phyloP scores from a whole-genome alignment of 2,797 vertebrate genomes.

The Clarias platycephalus region DNA sequence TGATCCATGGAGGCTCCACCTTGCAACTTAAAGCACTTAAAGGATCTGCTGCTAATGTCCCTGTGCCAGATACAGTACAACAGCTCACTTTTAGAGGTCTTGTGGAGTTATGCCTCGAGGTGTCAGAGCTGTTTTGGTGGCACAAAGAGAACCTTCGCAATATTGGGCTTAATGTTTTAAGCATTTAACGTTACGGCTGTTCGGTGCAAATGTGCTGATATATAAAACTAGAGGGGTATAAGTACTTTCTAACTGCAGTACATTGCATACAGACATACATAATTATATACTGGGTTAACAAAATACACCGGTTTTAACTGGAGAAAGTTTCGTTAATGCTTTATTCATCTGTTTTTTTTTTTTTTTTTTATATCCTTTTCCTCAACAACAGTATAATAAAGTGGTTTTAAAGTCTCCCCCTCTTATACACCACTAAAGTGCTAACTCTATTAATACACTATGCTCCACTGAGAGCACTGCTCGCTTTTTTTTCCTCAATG shows the following conservation, averaged over 20 bases:
- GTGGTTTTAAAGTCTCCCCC: not conserved
- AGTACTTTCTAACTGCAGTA: not conserved
- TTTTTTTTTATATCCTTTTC: not conserved
- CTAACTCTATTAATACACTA: constrained; percentile 40
- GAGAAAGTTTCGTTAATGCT: not conserved
- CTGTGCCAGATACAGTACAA: no score
- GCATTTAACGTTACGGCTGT: no score
- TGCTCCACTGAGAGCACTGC: constrained; percentile 68
- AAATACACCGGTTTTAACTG: not conserved
- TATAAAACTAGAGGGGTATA: not conserved
- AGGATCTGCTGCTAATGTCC: no score
- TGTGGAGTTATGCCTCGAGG: no score
- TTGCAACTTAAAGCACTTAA: no score
- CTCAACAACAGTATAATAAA: not conserved
- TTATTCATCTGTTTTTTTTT: no score
- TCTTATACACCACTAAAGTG: not conserved
- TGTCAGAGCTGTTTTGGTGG: no score
- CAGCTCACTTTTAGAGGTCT: no score
- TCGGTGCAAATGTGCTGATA: not conserved
- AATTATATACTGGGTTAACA: not conserved
- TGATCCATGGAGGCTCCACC: no score
- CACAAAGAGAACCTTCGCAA: no score
- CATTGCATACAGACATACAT: not conserved
- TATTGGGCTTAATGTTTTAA: no score
- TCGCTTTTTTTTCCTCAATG: constrained; percentile 63